phyloP scores from a whole-genome alignment of 2,888 invertebrate genomes.

The Pristionchus arcanus region DNA sequence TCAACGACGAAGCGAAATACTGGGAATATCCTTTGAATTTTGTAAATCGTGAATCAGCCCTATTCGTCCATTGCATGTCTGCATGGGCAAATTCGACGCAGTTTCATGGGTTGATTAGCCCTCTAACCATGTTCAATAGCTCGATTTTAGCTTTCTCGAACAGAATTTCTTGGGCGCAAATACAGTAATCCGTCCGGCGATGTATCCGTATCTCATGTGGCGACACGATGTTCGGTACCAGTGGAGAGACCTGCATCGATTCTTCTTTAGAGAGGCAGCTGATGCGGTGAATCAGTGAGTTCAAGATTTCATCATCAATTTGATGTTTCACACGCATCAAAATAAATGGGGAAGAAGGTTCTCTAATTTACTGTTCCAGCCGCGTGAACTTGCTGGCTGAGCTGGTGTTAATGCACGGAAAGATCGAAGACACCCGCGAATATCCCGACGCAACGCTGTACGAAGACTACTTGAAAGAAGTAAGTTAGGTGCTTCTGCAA shows the following conservation, averaged over 20 bases:
- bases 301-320: not conserved
- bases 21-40: not conserved
- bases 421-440: not conserved
- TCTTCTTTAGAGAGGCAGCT: not conserved
- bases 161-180: not conserved
- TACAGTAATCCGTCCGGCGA: not conserved
- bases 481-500: not conserved
- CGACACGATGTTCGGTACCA: not conserved
- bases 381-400: not conserved
- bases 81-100: not conserved
- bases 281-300: not conserved
- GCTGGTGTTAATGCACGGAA: not conserved
- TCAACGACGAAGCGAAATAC: not conserved
- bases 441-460: not conserved
- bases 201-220: not conserved
- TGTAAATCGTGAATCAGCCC: not conserved
- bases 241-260: not conserved
- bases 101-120: not conserved
- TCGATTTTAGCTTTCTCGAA: not conserved
- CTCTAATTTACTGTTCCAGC: not conserved
- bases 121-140: not conserved
- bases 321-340: not conserved
- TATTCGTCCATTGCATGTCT: not conserved
- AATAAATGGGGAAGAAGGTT: not conserved
- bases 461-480: not conserved